Conservation (phyloP, 2,888 invertebrate genomes). For the Acleris sparsana region DNA sequence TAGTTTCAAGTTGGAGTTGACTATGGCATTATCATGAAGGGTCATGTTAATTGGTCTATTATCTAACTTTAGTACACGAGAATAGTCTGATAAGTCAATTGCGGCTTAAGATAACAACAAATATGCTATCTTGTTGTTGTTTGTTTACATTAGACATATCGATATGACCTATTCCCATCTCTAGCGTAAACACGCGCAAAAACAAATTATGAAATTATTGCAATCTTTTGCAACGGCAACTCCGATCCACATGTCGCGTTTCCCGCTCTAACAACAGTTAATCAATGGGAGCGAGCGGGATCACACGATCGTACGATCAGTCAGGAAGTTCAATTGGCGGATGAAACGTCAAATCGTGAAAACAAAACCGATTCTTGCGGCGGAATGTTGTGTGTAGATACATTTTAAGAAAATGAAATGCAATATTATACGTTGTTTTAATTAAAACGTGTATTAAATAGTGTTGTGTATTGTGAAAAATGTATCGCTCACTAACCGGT, state of each 20-base stretch:
- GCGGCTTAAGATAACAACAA: conserved; percentile 17
- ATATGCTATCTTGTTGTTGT: conserved; percentile 16
- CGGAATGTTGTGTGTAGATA: conserved; percentile 57
- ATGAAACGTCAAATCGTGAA: conserved; percentile 61
- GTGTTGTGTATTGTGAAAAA: conserved; percentile 53
- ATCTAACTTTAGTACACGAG: neutral
- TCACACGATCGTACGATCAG: conserved; percentile 73
- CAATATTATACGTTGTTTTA: conserved; percentile 43
- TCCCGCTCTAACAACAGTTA: conserved; percentile 50
- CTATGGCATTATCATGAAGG: neutral
- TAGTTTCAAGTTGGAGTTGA: no score
- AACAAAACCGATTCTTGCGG: conserved; percentile 60
- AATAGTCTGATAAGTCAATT: conserved; percentile 11
- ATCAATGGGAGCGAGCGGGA: conserved; percentile 50
- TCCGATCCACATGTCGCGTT: conserved; percentile 24
- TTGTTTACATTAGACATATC: conserved; percentile 36
- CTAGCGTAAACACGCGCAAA: conserved; percentile 40
- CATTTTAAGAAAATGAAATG: conserved; percentile 40
- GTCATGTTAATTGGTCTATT: neutral
- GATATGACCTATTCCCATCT: conserved; percentile 40
- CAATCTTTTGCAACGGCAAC: conserved; percentile 41
- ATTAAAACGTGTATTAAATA: conserved; percentile 43
- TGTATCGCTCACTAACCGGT: conserved; percentile 74
- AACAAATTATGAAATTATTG: conserved; percentile 41
- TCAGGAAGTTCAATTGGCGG: conserved; percentile 62